These are phyloP conservation scores for Colletes collaris DNA, from an alignment of 2,888 invertebrate species.

Conservation along the genomic window DNA sequence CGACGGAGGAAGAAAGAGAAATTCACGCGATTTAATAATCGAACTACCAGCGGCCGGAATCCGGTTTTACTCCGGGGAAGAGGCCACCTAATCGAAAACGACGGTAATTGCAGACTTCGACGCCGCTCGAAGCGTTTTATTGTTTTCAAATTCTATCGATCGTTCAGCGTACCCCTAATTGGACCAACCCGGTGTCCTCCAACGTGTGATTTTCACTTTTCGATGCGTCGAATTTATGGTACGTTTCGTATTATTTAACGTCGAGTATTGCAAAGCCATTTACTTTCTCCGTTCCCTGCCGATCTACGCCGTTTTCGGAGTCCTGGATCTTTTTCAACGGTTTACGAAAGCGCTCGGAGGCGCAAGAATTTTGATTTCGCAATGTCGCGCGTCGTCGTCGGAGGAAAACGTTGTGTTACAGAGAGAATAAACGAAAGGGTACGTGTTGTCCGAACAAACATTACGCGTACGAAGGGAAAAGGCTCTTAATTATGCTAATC, in stretches of 20 bases:
- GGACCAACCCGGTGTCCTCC: no score
- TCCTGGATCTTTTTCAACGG: not conserved
- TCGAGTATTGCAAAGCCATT: no score
- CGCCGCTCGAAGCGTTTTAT: no score
- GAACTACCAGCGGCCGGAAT: not conserved
- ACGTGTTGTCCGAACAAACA: not conserved
- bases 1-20: slow-evolving; percentile 52
- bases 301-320: not conserved
- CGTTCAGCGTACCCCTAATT: no score
- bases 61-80: not conserved
- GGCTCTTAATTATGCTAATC: no score
- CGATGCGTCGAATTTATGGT: no score
- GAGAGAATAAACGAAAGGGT: not conserved
- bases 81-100: not conserved
- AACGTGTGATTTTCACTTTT: no score
- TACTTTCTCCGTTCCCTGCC: not conserved
- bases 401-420: not conserved
- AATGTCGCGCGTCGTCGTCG: not conserved
- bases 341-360: not conserved
- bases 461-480: not conserved
- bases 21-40: slow-evolving; percentile 49
- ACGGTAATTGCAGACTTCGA: no score
- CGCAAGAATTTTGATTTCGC: not conserved
- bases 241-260: no score
- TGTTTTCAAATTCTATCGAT: no score